Conservation (phyloP, 2,113 vertebrate genomes). For the Eulacestoma nigropectus region DNA sequence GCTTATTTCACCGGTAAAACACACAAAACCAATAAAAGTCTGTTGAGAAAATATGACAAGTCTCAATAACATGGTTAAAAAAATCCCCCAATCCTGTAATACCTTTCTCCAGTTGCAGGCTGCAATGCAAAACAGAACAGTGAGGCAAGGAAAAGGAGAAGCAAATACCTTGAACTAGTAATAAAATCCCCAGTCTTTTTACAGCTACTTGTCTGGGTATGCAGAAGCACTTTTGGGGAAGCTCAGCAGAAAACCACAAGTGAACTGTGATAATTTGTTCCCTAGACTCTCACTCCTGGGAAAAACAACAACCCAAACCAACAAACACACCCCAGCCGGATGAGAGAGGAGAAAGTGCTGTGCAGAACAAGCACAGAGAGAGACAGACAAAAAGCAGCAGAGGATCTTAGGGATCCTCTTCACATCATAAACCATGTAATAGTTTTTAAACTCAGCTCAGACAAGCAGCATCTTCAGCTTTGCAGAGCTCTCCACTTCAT, state of each 20-base stretch:
- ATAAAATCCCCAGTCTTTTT: neutral
- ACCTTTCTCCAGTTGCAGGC: constrained; percentile 46
- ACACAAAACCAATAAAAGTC: neutral
- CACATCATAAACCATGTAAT: neutral
- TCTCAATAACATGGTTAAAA: neutral
- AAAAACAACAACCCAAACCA: neutral
- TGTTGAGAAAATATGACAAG: neutral
- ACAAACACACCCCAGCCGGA: neutral
- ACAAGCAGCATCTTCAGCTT: neutral
- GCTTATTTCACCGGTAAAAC: neutral
- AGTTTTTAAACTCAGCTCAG: neutral
- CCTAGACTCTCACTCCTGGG: neutral
- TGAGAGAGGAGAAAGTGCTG: neutral
- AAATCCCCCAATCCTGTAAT: neutral
- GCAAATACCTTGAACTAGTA: neutral
- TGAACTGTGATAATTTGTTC: neutral
- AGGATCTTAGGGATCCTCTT: neutral
- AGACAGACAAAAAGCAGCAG: neutral
- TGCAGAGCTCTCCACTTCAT: neutral
- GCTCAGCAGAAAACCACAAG: neutral
- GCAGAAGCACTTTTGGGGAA: neutral
- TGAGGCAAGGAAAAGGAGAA: constrained; percentile 12
- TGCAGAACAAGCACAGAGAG: neutral
- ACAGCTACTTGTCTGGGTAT: neutral
- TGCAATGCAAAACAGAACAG: constrained; percentile 36